Conservation (phyloP, 2,888 invertebrate genomes). For the Coronaproctus castanopsis region DNA sequence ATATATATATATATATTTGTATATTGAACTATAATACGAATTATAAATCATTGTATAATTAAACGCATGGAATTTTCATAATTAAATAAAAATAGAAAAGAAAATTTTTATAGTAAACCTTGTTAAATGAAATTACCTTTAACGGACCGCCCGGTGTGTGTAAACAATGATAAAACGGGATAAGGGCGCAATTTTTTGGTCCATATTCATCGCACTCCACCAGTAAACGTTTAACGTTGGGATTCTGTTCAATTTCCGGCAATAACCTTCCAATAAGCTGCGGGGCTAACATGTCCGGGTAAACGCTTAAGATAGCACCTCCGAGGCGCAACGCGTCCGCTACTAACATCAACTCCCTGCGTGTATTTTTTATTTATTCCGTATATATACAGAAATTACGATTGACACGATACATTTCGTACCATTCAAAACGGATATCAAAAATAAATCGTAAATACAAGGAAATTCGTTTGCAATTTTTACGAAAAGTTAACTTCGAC, state of each 20-base stretch:
- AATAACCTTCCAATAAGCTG: conserved; percentile 79
- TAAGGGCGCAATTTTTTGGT: conserved; percentile 65
- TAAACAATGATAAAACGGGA: conserved; percentile 85
- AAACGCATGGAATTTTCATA: no score
- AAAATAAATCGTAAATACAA: not conserved
- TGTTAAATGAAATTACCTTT: conserved; percentile 54
- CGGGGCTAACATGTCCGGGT: conserved; percentile 89
- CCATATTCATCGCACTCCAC: conserved; percentile 81
- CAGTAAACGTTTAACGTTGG: conserved; percentile 66
- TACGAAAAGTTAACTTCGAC: no score
- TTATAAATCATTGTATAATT: no score
- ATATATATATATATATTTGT: no score
- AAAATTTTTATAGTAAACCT: no score
- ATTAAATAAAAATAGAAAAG: no score
- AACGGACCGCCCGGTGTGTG: conserved; percentile 98
- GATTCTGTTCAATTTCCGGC: conserved; percentile 67
- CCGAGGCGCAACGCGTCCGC: conserved; percentile 84
- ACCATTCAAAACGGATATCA: not conserved
- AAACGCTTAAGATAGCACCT: conserved; percentile 74
- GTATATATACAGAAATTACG: no score
- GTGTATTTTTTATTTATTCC: conserved; percentile 20
- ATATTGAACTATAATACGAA: no score
- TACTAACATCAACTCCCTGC: conserved; percentile 69
- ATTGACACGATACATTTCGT: not conserved
- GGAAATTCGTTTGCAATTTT: no score